phyloP scores from a whole-genome alignment of 2,113 vertebrate species.

The Chinchilla lanigera region DNA sequence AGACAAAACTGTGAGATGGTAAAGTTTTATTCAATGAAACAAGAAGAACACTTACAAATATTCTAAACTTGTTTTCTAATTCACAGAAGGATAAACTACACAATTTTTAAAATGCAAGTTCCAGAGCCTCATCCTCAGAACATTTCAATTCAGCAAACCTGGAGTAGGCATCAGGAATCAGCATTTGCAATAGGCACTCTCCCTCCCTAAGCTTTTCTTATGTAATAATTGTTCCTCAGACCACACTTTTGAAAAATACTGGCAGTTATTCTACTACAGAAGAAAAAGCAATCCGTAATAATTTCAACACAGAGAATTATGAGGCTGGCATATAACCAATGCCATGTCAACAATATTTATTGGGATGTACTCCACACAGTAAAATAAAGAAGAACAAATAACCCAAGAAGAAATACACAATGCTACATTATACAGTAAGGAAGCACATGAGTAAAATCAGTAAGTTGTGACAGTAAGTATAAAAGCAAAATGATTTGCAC shows the following conservation, averaged over 20 bases:
- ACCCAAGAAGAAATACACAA: not conserved
- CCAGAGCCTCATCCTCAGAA: not conserved
- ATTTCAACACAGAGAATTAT: constrained; percentile 39
- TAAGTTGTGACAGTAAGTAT: not conserved
- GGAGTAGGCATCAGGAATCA: not conserved
- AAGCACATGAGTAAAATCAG: constrained; percentile 16
- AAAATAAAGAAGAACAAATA: constrained; percentile 40
- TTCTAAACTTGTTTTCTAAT: not conserved
- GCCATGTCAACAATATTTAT: not conserved
- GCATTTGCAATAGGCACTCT: not conserved
- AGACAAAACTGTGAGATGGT: not conserved
- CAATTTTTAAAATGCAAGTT: not conserved
- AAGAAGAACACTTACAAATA: not conserved
- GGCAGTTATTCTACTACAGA: not conserved
- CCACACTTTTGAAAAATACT: constrained; percentile 21
- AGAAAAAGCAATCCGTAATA: not conserved
- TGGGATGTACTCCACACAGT: not conserved
- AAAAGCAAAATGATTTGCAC: constrained; percentile 19
- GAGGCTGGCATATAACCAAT: not conserved
- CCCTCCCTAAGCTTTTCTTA: not conserved
- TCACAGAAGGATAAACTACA: not conserved
- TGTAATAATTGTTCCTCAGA: not conserved
- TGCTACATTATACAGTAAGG: not conserved
- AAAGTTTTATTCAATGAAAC: not conserved
- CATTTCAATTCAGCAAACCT: not conserved